These are phyloP conservation scores for Ips nitidus DNA, from an alignment of 1,140 invertebrate genomes.

Conservation along the genomic window DNA sequence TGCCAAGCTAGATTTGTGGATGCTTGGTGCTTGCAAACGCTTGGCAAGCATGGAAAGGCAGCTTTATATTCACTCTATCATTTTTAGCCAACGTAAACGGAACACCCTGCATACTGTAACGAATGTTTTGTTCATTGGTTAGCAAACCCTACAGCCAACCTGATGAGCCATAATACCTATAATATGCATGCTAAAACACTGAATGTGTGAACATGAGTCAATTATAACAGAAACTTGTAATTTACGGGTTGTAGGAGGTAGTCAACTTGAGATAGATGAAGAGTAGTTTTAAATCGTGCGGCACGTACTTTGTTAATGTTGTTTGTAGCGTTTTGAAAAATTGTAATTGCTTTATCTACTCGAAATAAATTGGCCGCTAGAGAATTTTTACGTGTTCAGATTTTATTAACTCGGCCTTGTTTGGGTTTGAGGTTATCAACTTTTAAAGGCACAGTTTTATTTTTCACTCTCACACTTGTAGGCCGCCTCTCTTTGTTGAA, in stretches of 20 bases:
- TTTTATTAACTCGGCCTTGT: slow-evolving; percentile 30
- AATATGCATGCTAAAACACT: too few species aligned
- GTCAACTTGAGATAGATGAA: not conserved
- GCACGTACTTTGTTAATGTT: slow-evolving; percentile 45
- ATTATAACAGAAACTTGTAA: too few species aligned
- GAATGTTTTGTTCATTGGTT: too few species aligned
- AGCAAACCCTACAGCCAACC: too few species aligned
- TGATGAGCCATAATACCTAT: too few species aligned
- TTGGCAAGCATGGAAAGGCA: too few species aligned
- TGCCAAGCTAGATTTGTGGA: too few species aligned
- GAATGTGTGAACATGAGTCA: too few species aligned
- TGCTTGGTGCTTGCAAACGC: too few species aligned
- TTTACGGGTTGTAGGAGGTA: not conserved
- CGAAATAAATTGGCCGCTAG: slow-evolving; percentile 45
- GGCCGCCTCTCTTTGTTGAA: not conserved
- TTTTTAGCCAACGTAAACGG: too few species aligned
- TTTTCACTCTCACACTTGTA: slow-evolving; percentile 2
- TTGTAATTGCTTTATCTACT: slow-evolving; percentile 49
- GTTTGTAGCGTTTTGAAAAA: slow-evolving; percentile 46
- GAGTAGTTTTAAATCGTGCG: slow-evolving; percentile 29
- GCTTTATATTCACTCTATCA: too few species aligned
- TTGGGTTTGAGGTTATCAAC: slow-evolving; percentile 26
- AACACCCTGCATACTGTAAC: too few species aligned
- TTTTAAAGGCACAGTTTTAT: not conserved
- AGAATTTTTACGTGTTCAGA: slow-evolving; percentile 43